A percentile compares a stretch with the other conserved stretches of the same genome.
Evolutionary conservation across 2,113 vertebrate species (phyloP).

Genomic region (Amphiprion ocellaris): DNA sequence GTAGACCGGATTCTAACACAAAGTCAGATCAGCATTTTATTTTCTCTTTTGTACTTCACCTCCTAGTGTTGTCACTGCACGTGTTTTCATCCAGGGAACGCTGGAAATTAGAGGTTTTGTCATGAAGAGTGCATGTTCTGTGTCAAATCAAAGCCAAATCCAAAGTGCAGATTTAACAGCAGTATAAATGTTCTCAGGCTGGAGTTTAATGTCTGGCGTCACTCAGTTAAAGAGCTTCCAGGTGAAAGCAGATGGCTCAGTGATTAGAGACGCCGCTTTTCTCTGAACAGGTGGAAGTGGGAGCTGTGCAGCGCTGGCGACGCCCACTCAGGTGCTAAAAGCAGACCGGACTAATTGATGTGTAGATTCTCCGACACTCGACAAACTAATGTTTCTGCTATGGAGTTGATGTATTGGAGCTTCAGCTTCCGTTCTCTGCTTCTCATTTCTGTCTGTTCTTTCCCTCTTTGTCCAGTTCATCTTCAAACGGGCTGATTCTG

Average conservation of each 20-base stretch:
- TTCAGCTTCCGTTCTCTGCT: slow-evolving; percentile 23
- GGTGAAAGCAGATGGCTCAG: neutral
- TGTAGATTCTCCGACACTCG: slow-evolving; percentile 46
- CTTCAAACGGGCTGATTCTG: neutral
- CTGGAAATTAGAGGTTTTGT: too few relatives aligned
- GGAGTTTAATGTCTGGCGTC: neutral
- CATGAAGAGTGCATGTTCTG: too few relatives aligned
- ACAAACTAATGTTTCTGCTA: slow-evolving; percentile 46
- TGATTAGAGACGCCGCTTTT: slow-evolving; percentile 66
- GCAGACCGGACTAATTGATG: slow-evolving; percentile 36
- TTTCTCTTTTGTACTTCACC: too few relatives aligned
- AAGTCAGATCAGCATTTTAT: too few relatives aligned
- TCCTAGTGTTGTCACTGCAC: too few relatives aligned
- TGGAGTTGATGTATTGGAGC: slow-evolving; percentile 42
- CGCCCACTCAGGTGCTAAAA: slow-evolving; percentile 70
- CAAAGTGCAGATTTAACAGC: too few relatives aligned
- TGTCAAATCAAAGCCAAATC: too few relatives aligned
- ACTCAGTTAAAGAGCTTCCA: neutral
- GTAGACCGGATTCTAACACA: too few relatives aligned
- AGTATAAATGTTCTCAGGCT: neutral
- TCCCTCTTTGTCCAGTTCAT: neutral
- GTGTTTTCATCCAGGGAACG: too few relatives aligned
- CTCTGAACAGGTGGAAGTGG: slow-evolving; percentile 71
- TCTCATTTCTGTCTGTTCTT: slow-evolving; percentile 1
- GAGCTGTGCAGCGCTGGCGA: slow-evolving; percentile 50